These are phyloP conservation scores for Nineta flava DNA, from an alignment of 2,888 invertebrate species.

Conservation along the genomic window DNA sequence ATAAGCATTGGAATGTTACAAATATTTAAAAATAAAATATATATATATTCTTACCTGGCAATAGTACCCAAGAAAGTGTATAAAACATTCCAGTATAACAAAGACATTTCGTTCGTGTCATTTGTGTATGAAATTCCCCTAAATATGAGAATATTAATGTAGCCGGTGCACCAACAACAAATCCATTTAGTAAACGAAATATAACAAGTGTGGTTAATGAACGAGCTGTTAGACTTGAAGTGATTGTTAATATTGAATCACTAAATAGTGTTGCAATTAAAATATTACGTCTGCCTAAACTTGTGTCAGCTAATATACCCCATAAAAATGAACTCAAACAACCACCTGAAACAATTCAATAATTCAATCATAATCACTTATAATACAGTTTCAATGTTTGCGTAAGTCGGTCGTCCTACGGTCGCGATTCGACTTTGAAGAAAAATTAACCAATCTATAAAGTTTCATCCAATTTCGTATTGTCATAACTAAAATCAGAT, in stretches of 20 bases:
- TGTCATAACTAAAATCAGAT: no score
- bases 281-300: constrained; percentile 38
- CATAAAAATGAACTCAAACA: constrained; percentile 61
- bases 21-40: no score
- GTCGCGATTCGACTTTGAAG: no score
- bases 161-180: constrained; percentile 42
- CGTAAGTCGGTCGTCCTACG: no score
- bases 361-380: no score
- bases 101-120: constrained; percentile 38
- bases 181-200: constrained; percentile 47
- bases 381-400: no score
- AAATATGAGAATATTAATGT: constrained; percentile 44
- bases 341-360: constrained; percentile 38
- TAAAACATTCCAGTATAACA: constrained; percentile 49
- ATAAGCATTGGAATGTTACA: no score
- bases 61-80: constrained; percentile 41
- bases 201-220: constrained; percentile 38
- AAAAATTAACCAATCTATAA: no score
- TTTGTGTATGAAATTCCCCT: constrained; percentile 47
- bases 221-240: constrained; percentile 39
- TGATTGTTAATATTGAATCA: constrained; percentile 35
- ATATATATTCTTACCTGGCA: constrained; percentile 30
- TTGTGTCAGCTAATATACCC: constrained; percentile 62
- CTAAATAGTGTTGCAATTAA: constrained; percentile 14
- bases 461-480: no score